Evolutionary conservation across 2,113 vertebrate species (phyloP).

Genomic region (Turnix velox): DNA sequence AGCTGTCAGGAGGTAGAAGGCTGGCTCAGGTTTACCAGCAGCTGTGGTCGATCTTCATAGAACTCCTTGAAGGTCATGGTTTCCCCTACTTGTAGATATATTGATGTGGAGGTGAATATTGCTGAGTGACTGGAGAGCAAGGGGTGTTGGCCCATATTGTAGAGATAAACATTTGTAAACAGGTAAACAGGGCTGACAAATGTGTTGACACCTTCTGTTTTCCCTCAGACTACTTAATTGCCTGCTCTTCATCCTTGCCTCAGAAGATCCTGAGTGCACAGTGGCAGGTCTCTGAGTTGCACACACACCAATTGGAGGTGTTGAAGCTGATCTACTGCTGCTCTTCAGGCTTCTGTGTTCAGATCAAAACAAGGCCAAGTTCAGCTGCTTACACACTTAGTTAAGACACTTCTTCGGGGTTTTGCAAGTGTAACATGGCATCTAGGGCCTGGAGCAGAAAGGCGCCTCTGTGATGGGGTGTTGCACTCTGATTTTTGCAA

Average conservation of each 20-base stretch:
- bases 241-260: neutral
- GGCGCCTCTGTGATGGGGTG: neutral
- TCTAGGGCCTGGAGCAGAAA: neutral
- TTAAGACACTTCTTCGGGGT: neutral
- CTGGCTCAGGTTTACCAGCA: neutral
- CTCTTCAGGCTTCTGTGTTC: neutral
- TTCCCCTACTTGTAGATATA: neutral
- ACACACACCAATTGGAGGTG: too few relatives aligned
- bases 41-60: neutral
- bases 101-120: rapidly evolving
- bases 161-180: neutral
- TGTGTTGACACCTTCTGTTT: neutral
- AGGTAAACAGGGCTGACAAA: neutral
- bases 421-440: neutral
- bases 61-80: neutral
- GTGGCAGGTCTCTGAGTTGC: neutral
- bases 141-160: rapidly evolving
- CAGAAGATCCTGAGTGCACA: rapidly evolving
- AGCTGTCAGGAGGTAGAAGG: neutral
- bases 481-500: neutral
- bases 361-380: neutral
- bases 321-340: neutral
- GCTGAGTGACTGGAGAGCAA: neutral
- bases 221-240: neutral
- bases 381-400: neutral